These are phyloP conservation scores for Sapayoa aenigma DNA, from an alignment of 2,113 vertebrate genomes.

Conservation along the genomic window DNA sequence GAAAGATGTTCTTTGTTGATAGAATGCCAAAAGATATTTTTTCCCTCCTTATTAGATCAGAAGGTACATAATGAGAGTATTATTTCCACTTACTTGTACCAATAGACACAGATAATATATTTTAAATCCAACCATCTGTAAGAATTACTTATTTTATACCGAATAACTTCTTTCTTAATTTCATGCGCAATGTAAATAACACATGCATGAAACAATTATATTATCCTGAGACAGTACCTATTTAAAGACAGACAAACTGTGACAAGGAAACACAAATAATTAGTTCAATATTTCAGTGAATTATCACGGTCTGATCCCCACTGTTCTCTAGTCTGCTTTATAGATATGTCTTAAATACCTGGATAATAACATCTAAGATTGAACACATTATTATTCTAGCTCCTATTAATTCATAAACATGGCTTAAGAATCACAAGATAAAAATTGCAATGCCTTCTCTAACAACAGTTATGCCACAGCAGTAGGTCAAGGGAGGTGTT, in stretches of 20 bases:
- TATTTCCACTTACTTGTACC: background rate
- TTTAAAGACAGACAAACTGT: background rate
- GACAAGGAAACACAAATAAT: background rate
- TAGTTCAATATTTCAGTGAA: background rate
- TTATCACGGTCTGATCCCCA: background rate
- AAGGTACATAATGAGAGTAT: background rate
- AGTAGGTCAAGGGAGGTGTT: rapidly evolving
- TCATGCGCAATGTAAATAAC: background rate
- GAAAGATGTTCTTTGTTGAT: background rate
- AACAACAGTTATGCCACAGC: background rate
- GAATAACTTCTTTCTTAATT: background rate
- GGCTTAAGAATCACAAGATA: background rate
- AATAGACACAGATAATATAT: background rate
- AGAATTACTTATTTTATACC: background rate
- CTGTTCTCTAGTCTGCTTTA: background rate
- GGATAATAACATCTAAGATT: background rate
- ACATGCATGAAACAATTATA: background rate
- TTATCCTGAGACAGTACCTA: background rate
- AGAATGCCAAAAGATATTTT: background rate
- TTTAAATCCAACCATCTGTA: background rate
- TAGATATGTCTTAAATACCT: background rate
- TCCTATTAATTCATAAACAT: background rate
- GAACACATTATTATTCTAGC: background rate
- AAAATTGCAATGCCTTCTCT: background rate
- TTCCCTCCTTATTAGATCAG: background rate